Evolutionary conservation across 2,888 invertebrate species (phyloP), one percentile per base, ranked within the genome.

Genomic region (Luperina nickerlii): DNA sequence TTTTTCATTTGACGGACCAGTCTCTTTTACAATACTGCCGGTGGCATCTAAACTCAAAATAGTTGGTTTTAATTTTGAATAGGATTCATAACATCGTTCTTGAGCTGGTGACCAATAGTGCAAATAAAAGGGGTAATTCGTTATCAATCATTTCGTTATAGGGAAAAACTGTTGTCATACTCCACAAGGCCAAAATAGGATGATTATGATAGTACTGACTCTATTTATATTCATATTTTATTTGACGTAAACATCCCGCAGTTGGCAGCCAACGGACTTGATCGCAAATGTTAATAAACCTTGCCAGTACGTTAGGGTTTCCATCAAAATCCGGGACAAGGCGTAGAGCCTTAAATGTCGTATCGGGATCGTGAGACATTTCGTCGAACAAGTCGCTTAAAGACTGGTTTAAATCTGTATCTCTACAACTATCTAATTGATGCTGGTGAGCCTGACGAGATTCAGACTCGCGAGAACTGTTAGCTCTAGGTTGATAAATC

Each of bases 171-270:
- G 24, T 57, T 24, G 57, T 57, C 57, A 57, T 57, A 57, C 24
- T 57, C 24, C 57, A 57, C 57, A 57, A 24, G 57, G 57, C 57
- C 24, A 62, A 62, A 62, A 62, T 62, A 62, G 62, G 62, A 62
- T 62, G 62, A 62, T 62, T 62, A 62, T n/a, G 62, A 2, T 62
- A 62, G 62, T 62, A 62, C 62, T 27, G 62, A 62, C 27, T 62
- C 57, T 24, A 27, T 62, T 62, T 62, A 62, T n/a, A 62, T 62
- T 62, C 62, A 62, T 62, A 62, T 62, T 62, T 62, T 62, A 62
- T 62, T 62, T 62, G 27, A 1, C 62, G 62, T 15, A n/a, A 62
- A 62, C 62, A 62, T 62, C 62, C 62, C 0, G 62, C 62, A 62
- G 62, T 62, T 62, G 62, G 62, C 2, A 62, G 62, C 62, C 62